Conservation (phyloP, 2,113 vertebrate genomes). For the Furnarius figulus region DNA sequence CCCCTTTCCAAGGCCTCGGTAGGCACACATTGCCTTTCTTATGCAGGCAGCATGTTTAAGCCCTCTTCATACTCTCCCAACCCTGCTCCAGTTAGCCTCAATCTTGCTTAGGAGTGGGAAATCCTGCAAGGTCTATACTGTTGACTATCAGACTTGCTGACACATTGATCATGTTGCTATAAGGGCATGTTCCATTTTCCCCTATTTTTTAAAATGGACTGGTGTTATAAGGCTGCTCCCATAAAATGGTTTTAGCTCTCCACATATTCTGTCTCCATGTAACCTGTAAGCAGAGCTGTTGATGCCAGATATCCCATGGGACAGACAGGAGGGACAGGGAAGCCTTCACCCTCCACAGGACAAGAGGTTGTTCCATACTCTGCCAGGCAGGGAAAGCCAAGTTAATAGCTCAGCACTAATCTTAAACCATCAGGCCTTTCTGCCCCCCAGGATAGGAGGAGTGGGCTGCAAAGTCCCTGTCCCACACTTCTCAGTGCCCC, state of each 20-base stretch:
- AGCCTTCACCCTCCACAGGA: background rate
- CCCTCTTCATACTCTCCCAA: background rate
- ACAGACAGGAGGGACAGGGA: background rate
- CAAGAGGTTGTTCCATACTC: background rate
- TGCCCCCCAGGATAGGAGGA: too few species aligned
- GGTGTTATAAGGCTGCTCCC: background rate
- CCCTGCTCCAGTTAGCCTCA: background rate
- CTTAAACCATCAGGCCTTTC: background rate
- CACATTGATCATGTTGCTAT: background rate
- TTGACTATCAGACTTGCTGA: background rate
- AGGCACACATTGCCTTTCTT: background rate
- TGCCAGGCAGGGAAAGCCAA: background rate
- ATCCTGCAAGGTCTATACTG: background rate
- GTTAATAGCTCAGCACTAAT: background rate
- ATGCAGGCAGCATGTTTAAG: background rate
- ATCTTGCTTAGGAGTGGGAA: background rate
- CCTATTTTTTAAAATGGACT: accelerated
- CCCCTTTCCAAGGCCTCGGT: background rate
- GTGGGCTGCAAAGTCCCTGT: background rate
- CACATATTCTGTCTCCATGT: background rate
- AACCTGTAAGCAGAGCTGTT: background rate
- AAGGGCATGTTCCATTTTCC: background rate
- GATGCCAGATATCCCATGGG: background rate
- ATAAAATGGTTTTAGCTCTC: background rate
- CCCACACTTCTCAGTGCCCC: background rate